These are phyloP conservation scores for Scomber scombrus DNA, from an alignment of 2,113 vertebrate species.

Conservation along the genomic window DNA sequence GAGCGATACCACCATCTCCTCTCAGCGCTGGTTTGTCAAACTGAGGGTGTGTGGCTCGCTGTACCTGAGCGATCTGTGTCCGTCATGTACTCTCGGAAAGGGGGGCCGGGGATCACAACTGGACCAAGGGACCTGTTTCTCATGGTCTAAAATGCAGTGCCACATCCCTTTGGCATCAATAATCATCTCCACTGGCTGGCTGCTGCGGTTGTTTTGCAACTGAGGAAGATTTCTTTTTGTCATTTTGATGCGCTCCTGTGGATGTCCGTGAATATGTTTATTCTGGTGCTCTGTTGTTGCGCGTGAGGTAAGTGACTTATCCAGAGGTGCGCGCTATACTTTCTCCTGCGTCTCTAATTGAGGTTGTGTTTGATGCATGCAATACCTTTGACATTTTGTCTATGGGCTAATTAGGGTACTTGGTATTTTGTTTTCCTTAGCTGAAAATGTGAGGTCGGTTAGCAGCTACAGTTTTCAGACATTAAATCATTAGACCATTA, in stretches of 20 bases:
- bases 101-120: slow-evolving; percentile 55
- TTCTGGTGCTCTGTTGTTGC: slow-evolving; percentile 62
- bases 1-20: slow-evolving; percentile 77
- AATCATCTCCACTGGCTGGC: background rate
- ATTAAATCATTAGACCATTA: background rate
- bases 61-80: slow-evolving; percentile 71
- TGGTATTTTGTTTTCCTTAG: background rate
- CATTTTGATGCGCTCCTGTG: slow-evolving; percentile 55
- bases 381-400: slow-evolving; percentile 17
- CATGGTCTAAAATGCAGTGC: slow-evolving; percentile 56
- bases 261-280: slow-evolving; percentile 74
- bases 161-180: background rate
- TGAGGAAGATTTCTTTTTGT: slow-evolving; percentile 51
- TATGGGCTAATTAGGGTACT: background rate
- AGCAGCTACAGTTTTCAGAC: background rate
- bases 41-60: slow-evolving; percentile 67
- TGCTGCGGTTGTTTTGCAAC: slow-evolving; percentile 56
- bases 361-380: slow-evolving; percentile 20
- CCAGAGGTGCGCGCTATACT: slow-evolving; percentile 70
- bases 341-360: slow-evolving; percentile 44
- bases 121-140: slow-evolving; percentile 45
- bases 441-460: background rate
- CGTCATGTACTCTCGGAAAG: slow-evolving; percentile 61
- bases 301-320: slow-evolving; percentile 82
- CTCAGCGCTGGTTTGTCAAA: slow-evolving; percentile 55